Conservation (phyloP, 1,140 invertebrate genomes). For the Galendromus occidentalis region DNA sequence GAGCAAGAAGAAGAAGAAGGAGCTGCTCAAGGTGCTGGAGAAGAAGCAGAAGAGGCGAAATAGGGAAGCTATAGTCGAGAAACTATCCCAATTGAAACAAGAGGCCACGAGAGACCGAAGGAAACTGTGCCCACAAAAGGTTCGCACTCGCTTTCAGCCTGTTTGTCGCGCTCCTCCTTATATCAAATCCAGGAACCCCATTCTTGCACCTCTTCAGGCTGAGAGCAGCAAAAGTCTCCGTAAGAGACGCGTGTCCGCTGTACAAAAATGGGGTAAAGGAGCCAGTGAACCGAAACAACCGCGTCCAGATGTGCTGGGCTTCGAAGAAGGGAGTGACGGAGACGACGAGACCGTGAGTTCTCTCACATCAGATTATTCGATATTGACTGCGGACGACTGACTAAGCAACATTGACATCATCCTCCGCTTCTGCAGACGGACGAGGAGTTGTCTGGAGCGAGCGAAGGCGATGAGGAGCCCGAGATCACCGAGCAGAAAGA, state of each 20-base stretch:
- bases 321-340: constrained; percentile 22
- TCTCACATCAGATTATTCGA: too few species aligned
- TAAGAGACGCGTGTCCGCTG: neutral
- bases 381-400: too few species aligned
- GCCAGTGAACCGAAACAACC: neutral
- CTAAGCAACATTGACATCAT: too few species aligned
- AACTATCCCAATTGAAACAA: neutral
- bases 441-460: neutral
- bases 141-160: neutral
- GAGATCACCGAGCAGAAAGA: neutral
- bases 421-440: too few species aligned
- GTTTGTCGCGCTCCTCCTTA: neutral
- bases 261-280: neutral
- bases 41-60: constrained; percentile 68
- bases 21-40: constrained; percentile 62
- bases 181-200: neutral
- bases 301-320: neutral
- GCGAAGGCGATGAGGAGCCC: neutral
- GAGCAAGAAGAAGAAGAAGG: constrained; percentile 58
- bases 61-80: constrained; percentile 36
- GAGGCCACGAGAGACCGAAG: neutral
- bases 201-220: neutral
- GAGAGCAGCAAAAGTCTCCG: neutral
- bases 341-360: neutral
- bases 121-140: neutral